These are phyloP conservation scores for Trichechus manatus DNA, from an alignment of 2,113 vertebrate species.

Conservation along the genomic window DNA sequence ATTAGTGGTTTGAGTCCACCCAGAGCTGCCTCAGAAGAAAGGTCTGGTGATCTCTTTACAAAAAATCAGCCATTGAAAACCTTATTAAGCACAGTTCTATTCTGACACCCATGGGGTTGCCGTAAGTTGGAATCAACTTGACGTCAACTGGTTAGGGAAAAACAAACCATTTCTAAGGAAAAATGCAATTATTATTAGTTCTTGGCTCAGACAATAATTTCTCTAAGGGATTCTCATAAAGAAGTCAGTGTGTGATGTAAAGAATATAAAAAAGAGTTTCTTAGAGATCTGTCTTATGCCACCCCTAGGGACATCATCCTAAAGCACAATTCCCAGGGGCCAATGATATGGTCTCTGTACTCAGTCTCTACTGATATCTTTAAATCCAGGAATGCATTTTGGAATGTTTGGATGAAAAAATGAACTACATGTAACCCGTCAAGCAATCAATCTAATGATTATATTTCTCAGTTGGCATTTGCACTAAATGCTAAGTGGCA, in stretches of 20 bases:
- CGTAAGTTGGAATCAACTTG: not conserved
- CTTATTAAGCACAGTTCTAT: not conserved
- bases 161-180: slow-evolving; percentile 10
- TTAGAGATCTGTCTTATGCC: not conserved
- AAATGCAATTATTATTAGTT: not conserved
- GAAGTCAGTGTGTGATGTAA: slow-evolving; percentile 37
- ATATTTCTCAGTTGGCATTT: slow-evolving; percentile 27
- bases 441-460: not conserved
- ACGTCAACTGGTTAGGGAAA: not conserved
- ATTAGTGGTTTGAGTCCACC: not conserved
- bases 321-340: not conserved
- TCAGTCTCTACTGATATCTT: not conserved
- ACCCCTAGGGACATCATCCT: not conserved
- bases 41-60: not conserved
- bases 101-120: not conserved
- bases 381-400: not conserved
- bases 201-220: slow-evolving; percentile 39
- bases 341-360: not conserved
- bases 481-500: not conserved
- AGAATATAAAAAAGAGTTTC: not conserved
- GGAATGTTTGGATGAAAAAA: not conserved
- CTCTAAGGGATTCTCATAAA: slow-evolving; percentile 29
- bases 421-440: not conserved
- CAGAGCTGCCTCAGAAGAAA: not conserved
- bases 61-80: not conserved